Evolutionary conservation across 2,888 invertebrate genomes (phyloP).

Genomic region (Ceriagrion tenellum): DNA sequence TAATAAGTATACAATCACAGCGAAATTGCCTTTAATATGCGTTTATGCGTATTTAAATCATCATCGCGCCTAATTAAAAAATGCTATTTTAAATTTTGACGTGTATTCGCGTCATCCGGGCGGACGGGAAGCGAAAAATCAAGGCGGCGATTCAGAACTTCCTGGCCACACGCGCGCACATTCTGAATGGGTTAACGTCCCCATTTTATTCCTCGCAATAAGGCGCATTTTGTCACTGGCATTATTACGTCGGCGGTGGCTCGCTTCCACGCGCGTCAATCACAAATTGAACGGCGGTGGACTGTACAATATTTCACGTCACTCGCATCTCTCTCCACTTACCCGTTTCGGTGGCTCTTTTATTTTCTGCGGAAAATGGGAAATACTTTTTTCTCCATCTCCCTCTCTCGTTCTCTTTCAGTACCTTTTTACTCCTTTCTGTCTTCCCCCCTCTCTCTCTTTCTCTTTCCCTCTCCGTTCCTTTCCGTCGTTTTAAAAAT

Average conservation of each 20-base stretch:
- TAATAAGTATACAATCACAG: too few relatives aligned
- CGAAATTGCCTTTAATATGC: too few relatives aligned
- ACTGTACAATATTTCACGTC: constrained; percentile 13
- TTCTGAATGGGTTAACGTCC: not conserved
- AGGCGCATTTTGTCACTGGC: constrained; percentile 39
- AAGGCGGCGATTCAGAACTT: constrained; percentile 36
- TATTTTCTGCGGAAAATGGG: not conserved
- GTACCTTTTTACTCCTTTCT: too few relatives aligned
- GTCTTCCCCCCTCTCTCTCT: too few relatives aligned
- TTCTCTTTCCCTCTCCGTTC: not conserved
- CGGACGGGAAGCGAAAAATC: not conserved
- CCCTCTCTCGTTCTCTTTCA: not conserved
- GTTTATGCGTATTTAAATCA: too few relatives aligned
- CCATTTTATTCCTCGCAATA: constrained; percentile 21
- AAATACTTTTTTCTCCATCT: not conserved
- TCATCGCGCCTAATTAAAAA: too few relatives aligned
- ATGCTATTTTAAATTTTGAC: too few relatives aligned
- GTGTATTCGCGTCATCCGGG: not conserved
- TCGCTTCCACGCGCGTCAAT: not conserved
- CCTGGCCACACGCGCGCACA: constrained; percentile 6
- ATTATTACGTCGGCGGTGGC: constrained; percentile 42
- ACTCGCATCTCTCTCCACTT: not conserved
- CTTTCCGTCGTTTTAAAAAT: constrained; percentile 36
- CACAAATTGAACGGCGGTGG: constrained; percentile 28
- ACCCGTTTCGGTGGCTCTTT: not conserved